Conservation (phyloP, 2,797 vertebrate species). For the Pelodytes ibericus region DNA sequence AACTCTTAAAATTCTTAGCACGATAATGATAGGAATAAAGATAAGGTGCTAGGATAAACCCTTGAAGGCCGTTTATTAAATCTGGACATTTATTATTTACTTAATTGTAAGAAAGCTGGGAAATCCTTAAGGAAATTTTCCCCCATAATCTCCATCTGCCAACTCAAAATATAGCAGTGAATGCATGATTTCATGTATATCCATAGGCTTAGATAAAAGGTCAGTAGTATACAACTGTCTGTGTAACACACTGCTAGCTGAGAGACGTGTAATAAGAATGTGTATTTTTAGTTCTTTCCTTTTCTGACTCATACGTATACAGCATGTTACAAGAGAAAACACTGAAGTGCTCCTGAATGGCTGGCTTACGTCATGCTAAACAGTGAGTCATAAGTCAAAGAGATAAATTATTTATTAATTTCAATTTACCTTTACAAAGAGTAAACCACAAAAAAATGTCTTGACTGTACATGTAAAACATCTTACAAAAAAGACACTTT, state of each 20-base stretch:
- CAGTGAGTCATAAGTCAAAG: not conserved
- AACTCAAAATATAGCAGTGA: not conserved
- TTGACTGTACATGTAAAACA: not conserved
- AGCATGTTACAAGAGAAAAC: constrained; percentile 14
- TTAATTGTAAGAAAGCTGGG: no score
- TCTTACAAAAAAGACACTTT: no score
- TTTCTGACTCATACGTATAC: constrained; percentile 5
- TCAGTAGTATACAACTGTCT: constrained; percentile 4
- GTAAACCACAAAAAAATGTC: not conserved
- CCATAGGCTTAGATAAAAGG: not conserved
- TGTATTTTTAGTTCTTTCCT: constrained; percentile 4
- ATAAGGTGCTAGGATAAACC: no score
- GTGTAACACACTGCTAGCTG: not conserved
- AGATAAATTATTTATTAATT: constrained; percentile 8
- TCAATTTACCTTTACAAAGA: not conserved
- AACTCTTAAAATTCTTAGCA: no score
- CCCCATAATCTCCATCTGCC: no score
- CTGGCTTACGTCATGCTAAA: not conserved
- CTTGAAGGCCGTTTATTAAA: no score
- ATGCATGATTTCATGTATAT: not conserved
- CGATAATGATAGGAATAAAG: no score
- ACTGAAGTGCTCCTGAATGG: not conserved
- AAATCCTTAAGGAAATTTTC: no score
- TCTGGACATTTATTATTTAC: no score
- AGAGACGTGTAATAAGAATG: not conserved